Evolutionary conservation across 2,888 invertebrate species (phyloP).

Genomic region (Pandemis cinnamomeana): DNA sequence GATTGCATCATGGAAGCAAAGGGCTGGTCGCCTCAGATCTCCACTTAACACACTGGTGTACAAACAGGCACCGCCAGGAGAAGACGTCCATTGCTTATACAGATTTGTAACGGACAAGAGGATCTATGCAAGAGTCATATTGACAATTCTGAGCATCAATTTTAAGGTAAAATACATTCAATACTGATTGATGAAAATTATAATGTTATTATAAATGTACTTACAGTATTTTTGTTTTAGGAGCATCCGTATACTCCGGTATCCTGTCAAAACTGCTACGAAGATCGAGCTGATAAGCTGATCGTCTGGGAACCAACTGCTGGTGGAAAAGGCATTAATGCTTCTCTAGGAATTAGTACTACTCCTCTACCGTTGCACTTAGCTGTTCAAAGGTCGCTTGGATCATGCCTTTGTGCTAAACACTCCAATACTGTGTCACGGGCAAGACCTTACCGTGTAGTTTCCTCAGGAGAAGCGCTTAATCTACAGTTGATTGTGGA

Average conservation of each 20-base stretch:
- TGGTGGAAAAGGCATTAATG: constrained; percentile 61
- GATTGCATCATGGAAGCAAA: constrained; percentile 93
- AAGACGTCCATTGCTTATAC: constrained; percentile 92
- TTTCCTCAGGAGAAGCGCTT: constrained; percentile 91
- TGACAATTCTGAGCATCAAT: constrained; percentile 90
- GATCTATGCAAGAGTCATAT: constrained; percentile 91
- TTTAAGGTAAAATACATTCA: constrained; percentile 85
- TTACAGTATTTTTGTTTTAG: constrained; percentile 62
- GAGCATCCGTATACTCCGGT: constrained; percentile 91
- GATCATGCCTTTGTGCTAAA: constrained; percentile 90
- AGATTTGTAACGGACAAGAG: constrained; percentile 93
- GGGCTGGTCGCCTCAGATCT: constrained; percentile 90
- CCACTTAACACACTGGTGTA: constrained; percentile 95
- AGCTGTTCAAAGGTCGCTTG: constrained; percentile 87
- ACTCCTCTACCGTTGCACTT: constrained; percentile 84
- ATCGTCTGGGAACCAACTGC: constrained; percentile 90
- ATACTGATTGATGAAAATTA: background rate
- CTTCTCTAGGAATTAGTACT: constrained; percentile 67
- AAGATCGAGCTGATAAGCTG: constrained; percentile 93
- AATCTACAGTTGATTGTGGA: constrained; percentile 93
- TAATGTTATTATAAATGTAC: background rate
- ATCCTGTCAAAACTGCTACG: constrained; percentile 93
- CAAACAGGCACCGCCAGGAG: constrained; percentile 89
- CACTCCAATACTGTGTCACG: constrained; percentile 85
- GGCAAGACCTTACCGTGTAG: constrained; percentile 86